Evolutionary conservation across 2,113 vertebrate species (phyloP).

Genomic region (Peucedramus taeniatus): DNA sequence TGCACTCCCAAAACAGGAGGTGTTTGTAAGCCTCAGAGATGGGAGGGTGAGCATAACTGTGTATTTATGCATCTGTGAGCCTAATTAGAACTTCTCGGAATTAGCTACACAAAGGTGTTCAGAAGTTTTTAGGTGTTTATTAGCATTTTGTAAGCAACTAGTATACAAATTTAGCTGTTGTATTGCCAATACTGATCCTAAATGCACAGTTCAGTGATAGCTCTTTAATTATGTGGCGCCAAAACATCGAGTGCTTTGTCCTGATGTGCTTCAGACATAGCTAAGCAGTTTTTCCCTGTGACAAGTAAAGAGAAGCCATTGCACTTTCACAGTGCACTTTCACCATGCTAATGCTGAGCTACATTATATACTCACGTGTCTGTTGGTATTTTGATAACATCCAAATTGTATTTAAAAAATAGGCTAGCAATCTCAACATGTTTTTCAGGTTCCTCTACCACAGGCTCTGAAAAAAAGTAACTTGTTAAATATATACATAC

Average conservation of each 20-base stretch:
- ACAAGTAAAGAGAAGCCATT: background rate
- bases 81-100: background rate
- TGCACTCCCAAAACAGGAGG: background rate
- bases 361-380: constrained; percentile 63
- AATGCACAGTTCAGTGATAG: background rate
- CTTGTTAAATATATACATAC: background rate
- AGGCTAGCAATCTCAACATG: constrained; percentile 74
- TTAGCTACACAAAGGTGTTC: background rate
- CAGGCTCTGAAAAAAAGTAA: constrained; percentile 39
- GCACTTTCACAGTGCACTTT: background rate
- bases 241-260: background rate
- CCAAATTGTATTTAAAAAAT: constrained; percentile 72
- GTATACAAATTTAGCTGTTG: background rate
- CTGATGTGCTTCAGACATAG: background rate
- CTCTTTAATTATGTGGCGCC: background rate
- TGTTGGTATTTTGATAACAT: constrained; percentile 52
- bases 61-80: background rate
- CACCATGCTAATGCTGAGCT: background rate
- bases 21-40: background rate
- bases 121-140: background rate
- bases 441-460: constrained; percentile 66
- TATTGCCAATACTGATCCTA: background rate
- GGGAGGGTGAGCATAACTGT: background rate
- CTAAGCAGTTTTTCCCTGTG: background rate
- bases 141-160: background rate